Percentiles rank a stretch among this genome's conserved stretches.
Evolutionary conservation across 2,797 vertebrate species (phyloP).

Genomic region (Ctenopoma multispine): DNA sequence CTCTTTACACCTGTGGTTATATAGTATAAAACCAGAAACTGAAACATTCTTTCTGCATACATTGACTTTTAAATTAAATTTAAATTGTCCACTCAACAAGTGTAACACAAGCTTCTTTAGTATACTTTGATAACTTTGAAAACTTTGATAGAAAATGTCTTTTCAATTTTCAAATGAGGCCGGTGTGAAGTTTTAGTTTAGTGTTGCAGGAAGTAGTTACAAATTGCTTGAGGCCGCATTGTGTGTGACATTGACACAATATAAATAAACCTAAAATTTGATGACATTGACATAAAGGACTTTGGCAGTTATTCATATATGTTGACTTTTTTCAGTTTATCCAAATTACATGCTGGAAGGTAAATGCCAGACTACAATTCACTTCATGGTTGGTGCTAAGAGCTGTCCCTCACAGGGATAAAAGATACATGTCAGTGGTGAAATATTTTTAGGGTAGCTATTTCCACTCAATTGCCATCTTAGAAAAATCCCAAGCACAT

Average conservation of each 20-base stretch:
- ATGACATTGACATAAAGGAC: neutral
- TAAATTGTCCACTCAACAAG: too few species aligned
- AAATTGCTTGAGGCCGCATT: neutral
- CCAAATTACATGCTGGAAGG: slow-evolving; percentile 16
- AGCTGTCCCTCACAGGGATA: slow-evolving; percentile 34
- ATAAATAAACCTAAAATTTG: neutral
- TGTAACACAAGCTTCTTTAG: too few species aligned
- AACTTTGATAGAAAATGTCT: neutral
- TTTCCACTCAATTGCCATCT: slow-evolving; percentile 48
- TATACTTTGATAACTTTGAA: too few species aligned
- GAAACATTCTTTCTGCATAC: too few species aligned
- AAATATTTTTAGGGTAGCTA: slow-evolving; percentile 32
- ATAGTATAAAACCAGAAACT: too few species aligned
- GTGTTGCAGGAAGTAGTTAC: neutral
- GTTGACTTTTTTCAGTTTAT: slow-evolving; percentile 21
- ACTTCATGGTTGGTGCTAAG: slow-evolving; percentile 23
- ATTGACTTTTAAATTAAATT: too few species aligned
- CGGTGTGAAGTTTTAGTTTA: neutral
- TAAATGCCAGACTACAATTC: slow-evolving; percentile 14
- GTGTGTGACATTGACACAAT: neutral
- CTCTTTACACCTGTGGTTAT: too few species aligned
- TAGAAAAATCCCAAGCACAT: slow-evolving; percentile 49
- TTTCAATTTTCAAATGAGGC: neutral
- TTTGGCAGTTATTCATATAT: neutral
- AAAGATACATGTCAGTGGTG: slow-evolving; percentile 28